Conservation (phyloP, 2,113 vertebrate species). For the Pampusana beccarii region DNA sequence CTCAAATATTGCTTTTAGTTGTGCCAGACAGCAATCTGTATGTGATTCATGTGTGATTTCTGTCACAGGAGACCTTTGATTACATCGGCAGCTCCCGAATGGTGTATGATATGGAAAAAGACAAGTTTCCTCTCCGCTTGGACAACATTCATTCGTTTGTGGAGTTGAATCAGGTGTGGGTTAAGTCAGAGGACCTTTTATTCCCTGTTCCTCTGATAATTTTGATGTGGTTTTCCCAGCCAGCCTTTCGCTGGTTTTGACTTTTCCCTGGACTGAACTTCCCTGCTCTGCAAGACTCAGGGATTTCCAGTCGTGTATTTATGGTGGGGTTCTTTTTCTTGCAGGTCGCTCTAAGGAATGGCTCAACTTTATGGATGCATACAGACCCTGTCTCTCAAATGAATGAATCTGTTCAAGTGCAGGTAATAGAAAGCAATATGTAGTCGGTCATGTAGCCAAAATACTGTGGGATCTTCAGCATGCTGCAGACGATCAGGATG, state of each 20-base stretch:
- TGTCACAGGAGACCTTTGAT: conserved; percentile 89
- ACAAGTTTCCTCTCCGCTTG: conserved; percentile 73
- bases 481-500: background rate
- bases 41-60: no score
- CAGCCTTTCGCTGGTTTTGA: background rate
- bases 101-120: conserved; percentile 83
- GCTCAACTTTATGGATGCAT: conserved; percentile 85
- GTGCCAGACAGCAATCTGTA: fast-evolving
- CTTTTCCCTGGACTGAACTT: background rate
- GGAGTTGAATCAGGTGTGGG: conserved; percentile 78
- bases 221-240: background rate
- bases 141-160: conserved; percentile 75
- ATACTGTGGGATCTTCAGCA: background rate
- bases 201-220: background rate
- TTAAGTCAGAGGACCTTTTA: background rate
- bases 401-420: conserved; percentile 68
- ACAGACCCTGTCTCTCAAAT: conserved; percentile 87
- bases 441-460: background rate
- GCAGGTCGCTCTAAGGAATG: conserved; percentile 82
- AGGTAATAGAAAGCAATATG: conserved; percentile 72
- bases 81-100: conserved; percentile 96
- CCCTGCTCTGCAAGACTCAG: background rate
- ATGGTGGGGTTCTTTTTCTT: fast-evolving
- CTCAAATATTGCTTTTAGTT: background rate
- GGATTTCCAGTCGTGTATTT: fast-evolving